phyloP scores from a whole-genome alignment of 2,113 vertebrate species.

The Sorex fumeus region DNA sequence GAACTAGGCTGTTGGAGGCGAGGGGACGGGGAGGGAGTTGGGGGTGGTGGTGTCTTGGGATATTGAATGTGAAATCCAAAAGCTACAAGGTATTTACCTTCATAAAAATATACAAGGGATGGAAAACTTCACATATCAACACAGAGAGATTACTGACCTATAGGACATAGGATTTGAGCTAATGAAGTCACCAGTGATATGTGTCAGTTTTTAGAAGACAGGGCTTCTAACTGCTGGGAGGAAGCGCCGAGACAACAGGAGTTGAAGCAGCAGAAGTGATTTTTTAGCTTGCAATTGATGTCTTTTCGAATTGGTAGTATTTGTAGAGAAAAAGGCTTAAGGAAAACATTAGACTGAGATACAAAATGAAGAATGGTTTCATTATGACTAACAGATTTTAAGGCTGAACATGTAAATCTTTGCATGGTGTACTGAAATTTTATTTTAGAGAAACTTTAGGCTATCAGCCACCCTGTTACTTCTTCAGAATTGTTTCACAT shows the following conservation, averaged over 20 bases:
- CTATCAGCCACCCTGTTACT: not conserved
- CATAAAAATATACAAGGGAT: not conserved
- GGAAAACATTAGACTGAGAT: not conserved
- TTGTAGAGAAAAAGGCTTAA: not conserved
- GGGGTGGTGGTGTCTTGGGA: too few species aligned
- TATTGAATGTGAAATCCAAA: not conserved
- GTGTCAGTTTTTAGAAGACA: not conserved
- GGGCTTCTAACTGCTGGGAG: not conserved
- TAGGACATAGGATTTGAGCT: not conserved
- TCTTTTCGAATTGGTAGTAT: not conserved
- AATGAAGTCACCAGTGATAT: not conserved
- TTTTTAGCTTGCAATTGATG: not conserved
- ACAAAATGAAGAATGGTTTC: not conserved
- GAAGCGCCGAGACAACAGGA: not conserved
- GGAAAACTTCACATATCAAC: not conserved
- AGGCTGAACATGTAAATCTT: not conserved
- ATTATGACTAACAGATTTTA: not conserved
- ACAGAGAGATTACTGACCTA: not conserved
- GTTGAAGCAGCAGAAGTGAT: not conserved
- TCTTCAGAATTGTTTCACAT: slow-evolving; percentile 34
- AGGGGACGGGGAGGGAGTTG: too few species aligned
- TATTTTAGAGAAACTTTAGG: not conserved
- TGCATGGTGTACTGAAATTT: not conserved
- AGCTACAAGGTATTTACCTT: not conserved
- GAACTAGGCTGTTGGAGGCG: not conserved